phyloP scores from a whole-genome alignment of 1,140 invertebrate species.

The Pseudomyrmex dendroicus region DNA sequence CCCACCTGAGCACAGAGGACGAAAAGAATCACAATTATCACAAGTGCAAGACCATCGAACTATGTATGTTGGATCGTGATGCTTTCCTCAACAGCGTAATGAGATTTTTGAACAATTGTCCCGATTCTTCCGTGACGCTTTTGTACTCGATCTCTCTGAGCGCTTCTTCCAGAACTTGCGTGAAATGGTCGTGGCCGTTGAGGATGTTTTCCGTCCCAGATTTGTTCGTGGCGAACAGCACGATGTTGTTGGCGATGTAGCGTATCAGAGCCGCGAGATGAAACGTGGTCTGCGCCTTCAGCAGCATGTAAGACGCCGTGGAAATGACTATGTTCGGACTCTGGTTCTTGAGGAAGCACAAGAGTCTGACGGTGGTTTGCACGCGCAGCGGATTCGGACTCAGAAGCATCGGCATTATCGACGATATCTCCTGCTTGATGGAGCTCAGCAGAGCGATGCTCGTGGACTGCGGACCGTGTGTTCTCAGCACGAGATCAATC shows the following conservation, averaged over 20 bases:
- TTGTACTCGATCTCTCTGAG: constrained; percentile 80
- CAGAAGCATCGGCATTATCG: constrained; percentile 79
- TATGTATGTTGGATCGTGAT: too few relatives aligned
- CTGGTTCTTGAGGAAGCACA: constrained; percentile 80
- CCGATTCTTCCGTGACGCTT: constrained; percentile 62
- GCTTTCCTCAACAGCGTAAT: constrained; percentile 83
- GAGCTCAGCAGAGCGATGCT: constrained; percentile 79
- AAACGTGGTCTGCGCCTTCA: constrained; percentile 80
- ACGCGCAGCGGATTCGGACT: constrained; percentile 79
- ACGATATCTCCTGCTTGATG: constrained; percentile 80
- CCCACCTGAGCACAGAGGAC: constrained; percentile 83
- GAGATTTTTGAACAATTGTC: constrained; percentile 84
- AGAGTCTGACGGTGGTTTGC: constrained; percentile 85
- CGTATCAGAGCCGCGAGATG: constrained; percentile 85
- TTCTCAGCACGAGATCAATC: constrained; percentile 78
- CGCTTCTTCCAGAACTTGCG: constrained; percentile 85
- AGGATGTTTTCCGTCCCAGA: constrained; percentile 83
- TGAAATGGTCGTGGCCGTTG: constrained; percentile 82
- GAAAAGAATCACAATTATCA: constrained; percentile 12
- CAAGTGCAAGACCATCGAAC: background rate
- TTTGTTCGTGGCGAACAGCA: constrained; percentile 83
- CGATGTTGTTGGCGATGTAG: constrained; percentile 83
- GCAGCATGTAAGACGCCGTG: constrained; percentile 79
- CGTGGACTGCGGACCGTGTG: constrained; percentile 74
- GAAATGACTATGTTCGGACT: constrained; percentile 81